These are phyloP conservation scores for Brachyrhaphis roseni DNA, from an alignment of 2,797 vertebrate species.

Conservation along the genomic window DNA sequence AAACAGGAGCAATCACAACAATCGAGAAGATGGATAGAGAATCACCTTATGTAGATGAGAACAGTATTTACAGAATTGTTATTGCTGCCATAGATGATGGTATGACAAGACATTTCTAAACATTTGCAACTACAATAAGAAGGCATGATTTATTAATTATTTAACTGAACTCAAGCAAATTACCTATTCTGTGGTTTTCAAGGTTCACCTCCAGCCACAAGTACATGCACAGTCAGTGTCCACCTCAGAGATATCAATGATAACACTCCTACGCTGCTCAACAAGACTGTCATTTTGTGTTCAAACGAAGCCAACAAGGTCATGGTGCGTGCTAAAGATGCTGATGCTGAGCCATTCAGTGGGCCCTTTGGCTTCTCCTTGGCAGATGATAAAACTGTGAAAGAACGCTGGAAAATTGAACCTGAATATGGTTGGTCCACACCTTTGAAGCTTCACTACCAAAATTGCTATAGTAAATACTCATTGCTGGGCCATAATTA, in stretches of 20 bases:
- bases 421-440: constrained; percentile 70
- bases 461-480: background rate
- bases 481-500: background rate
- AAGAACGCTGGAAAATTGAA: constrained; percentile 78
- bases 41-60: constrained; percentile 70
- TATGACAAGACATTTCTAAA: constrained; percentile 48
- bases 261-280: constrained; percentile 69
- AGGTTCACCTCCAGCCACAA: constrained; percentile 82
- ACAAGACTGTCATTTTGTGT: constrained; percentile 67
- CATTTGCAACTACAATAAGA: background rate
- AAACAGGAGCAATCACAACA: constrained; percentile 79
- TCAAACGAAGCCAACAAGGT: constrained; percentile 54
- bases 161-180: background rate
- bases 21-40: constrained; percentile 81
- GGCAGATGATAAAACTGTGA: constrained; percentile 28
- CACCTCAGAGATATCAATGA: constrained; percentile 82
- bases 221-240: constrained; percentile 76
- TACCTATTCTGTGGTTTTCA: background rate
- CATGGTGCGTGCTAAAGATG: constrained; percentile 63
- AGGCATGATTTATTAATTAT: constrained; percentile 2
- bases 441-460: background rate
- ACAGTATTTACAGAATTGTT: constrained; percentile 75
- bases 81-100: constrained; percentile 80
- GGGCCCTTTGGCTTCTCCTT: constrained; percentile 81
- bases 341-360: constrained; percentile 69